These are phyloP conservation scores for Diachrysia chrysitis DNA, from an alignment of 2,888 invertebrate species.

Conservation along the genomic window DNA sequence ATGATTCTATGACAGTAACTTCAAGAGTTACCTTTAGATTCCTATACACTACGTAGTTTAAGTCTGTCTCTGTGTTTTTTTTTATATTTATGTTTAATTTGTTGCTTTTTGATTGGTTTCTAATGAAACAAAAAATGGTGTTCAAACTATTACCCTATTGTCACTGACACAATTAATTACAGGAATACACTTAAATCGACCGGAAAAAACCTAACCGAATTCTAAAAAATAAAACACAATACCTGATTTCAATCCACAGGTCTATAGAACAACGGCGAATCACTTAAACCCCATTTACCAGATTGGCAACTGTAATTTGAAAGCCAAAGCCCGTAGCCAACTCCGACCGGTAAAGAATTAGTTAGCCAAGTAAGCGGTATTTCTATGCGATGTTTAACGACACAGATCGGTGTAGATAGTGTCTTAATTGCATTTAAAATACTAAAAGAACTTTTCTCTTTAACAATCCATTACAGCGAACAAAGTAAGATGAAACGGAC, in stretches of 20 bases:
- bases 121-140: too few relatives aligned
- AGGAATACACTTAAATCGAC: too few relatives aligned
- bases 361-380: slow-evolving; percentile 16
- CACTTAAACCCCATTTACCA: slow-evolving; percentile 31
- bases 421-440: slow-evolving; percentile 51
- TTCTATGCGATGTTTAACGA: slow-evolving; percentile 18
- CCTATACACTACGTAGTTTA: too few relatives aligned
- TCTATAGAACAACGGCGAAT: slow-evolving; percentile 26
- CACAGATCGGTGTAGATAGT: slow-evolving; percentile 26
- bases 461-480: slow-evolving; percentile 59
- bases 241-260: slow-evolving; percentile 18
- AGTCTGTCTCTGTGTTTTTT: too few relatives aligned
- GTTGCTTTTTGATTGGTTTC: too few relatives aligned
- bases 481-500: slow-evolving; percentile 55
- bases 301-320: slow-evolving; percentile 44
- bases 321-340: slow-evolving; percentile 23
- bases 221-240: background rate
- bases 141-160: too few relatives aligned
- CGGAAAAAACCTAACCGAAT: background rate
- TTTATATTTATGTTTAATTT: too few relatives aligned
- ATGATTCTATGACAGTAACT: too few relatives aligned
- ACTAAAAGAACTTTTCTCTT: slow-evolving; percentile 43
- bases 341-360: slow-evolving; percentile 37
- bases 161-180: too few relatives aligned
- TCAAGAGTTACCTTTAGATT: too few relatives aligned